These are phyloP conservation scores for Clarias platycephalus DNA, from an alignment of 2,797 vertebrate genomes.

Conservation along the genomic window DNA sequence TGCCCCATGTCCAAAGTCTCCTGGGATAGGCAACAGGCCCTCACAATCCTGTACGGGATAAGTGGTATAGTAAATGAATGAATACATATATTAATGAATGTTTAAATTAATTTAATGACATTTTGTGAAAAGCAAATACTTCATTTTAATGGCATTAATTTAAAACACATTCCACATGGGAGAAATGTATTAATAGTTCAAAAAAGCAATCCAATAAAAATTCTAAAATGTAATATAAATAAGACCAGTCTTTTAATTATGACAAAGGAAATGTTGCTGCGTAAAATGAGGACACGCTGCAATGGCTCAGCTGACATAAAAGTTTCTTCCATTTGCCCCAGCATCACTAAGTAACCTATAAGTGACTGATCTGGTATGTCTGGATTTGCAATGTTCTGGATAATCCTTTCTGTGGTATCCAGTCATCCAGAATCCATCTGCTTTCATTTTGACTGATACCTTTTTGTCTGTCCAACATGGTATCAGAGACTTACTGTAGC, in stretches of 20 bases:
- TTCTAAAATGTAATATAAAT: not conserved
- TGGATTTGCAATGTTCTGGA: not conserved
- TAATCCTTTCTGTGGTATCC: not conserved
- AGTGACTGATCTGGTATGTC: not conserved
- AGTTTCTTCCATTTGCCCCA: not conserved
- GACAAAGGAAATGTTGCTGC: not conserved
- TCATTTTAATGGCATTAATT: not conserved
- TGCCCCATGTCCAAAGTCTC: too few relatives aligned
- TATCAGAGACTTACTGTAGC: not conserved
- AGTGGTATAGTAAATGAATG: too few relatives aligned
- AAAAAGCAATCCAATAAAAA: not conserved
- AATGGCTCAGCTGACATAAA: not conserved
- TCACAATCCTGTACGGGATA: too few relatives aligned
- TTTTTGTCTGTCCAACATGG: not conserved
- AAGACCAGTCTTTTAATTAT: not conserved
- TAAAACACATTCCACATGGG: not conserved
- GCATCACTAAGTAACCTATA: slow-evolving; percentile 1
- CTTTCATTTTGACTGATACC: not conserved
- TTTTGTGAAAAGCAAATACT: not conserved
- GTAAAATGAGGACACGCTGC: not conserved
- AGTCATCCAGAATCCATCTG: not conserved
- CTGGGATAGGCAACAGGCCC: too few relatives aligned
- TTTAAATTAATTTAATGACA: not conserved
- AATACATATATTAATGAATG: too few relatives aligned
- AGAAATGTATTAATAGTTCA: not conserved